Conservation (phyloP, 2,113 vertebrate genomes). For the Caranx melampygus region DNA sequence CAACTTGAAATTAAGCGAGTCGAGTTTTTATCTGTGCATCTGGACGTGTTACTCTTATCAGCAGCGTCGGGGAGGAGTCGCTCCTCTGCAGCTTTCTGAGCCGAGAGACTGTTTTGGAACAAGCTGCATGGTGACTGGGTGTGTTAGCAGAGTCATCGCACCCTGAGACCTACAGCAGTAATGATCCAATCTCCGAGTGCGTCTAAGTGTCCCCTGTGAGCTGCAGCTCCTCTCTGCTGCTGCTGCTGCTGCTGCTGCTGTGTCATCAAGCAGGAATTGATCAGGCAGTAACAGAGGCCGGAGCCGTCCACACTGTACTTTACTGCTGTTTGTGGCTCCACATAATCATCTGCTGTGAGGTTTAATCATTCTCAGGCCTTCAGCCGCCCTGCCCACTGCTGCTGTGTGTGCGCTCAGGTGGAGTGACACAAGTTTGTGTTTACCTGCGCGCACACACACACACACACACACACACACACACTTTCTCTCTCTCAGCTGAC, state of each 20-base stretch:
- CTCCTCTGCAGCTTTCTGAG: conserved; percentile 13
- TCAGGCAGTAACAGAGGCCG: conserved; percentile 45
- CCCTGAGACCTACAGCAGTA: conserved; percentile 56
- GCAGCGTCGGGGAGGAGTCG: not conserved
- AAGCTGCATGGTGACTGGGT: conserved; percentile 7
- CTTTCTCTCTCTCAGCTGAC: not conserved
- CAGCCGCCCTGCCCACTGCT: not conserved
- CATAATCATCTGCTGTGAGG: conserved; percentile 42
- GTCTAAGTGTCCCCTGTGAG: conserved; percentile 41
- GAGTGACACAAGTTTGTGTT: conserved; percentile 36
- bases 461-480: too few relatives aligned
- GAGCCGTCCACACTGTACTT: not conserved
- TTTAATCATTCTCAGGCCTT: conserved; percentile 44
- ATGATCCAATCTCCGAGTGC: conserved; percentile 47
- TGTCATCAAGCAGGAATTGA: conserved; percentile 59
- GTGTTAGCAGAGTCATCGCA: conserved; percentile 23
- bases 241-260: conserved; percentile 58
- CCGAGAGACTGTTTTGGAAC: conserved; percentile 47
- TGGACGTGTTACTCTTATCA: too few relatives aligned
- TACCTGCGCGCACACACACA: not conserved
- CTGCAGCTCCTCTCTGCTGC: conserved; percentile 35
- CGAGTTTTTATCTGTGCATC: too few relatives aligned
- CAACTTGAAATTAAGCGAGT: too few relatives aligned
- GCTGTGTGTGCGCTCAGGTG: not conserved
- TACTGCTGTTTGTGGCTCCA: not conserved